These are phyloP conservation scores for Leucozona laternaria DNA, from an alignment of 2,888 invertebrate genomes.

Conservation along the genomic window DNA sequence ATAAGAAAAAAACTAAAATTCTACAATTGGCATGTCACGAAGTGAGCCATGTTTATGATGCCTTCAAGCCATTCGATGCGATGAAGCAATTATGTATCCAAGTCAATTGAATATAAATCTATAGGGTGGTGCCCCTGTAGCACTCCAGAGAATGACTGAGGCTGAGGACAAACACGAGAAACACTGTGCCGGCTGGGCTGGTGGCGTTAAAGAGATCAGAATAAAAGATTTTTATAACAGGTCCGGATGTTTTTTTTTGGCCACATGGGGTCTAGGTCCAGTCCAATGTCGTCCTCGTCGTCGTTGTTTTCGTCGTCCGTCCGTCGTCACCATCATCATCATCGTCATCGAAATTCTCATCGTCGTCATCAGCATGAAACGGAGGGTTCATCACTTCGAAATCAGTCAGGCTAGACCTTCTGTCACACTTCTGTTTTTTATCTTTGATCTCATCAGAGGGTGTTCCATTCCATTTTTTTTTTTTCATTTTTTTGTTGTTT, in stretches of 20 bases:
- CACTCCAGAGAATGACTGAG: conserved; percentile 35
- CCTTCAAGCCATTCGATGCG: conserved; percentile 30
- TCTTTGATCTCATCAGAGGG: conserved; percentile 67
- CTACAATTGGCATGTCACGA: conserved; percentile 55
- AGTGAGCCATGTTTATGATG: conserved; percentile 18
- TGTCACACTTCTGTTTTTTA: conserved; percentile 71
- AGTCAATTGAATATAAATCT: conserved; percentile 74
- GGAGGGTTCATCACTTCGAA: conserved; percentile 57
- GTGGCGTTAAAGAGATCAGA: conserved; percentile 63
- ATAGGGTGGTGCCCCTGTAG: conserved; percentile 56
- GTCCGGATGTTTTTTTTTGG: conserved; percentile 59
- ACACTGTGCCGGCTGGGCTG: conserved; percentile 39
- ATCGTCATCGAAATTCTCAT: not conserved
- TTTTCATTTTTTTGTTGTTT: conserved; percentile 27
- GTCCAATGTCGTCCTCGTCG: conserved; percentile 26
- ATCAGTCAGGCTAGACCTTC: conserved; percentile 62
- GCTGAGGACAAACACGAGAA: conserved; percentile 29
- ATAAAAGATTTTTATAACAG: conserved; percentile 54
- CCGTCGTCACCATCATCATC: too few species aligned
- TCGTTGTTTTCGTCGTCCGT: not conserved
- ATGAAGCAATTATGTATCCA: conserved; percentile 72
- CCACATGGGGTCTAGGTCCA: conserved; percentile 62
- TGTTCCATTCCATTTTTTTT: too few species aligned
- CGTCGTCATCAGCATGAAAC: conserved; percentile 26
- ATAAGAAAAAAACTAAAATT: conserved; percentile 16